Base-by-base conservation (phyloP, 1,140 invertebrate species). In the Vollenhovia emeryi region DNA sequence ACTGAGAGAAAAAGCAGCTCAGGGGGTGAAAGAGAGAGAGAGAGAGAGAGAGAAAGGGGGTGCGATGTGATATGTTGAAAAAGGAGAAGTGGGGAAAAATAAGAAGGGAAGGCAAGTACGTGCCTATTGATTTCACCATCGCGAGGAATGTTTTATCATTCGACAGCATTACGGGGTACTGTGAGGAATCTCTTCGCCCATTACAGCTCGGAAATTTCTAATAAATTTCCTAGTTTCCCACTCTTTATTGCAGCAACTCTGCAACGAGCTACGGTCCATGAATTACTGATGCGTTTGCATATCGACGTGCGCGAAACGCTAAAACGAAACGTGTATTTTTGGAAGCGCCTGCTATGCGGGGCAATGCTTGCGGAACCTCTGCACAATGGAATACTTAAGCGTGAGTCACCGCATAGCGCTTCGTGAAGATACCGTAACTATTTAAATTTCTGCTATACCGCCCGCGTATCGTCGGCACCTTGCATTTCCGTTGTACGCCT, bases 231-330 rank as follows among this genome's bases (percentile, higher is more conserved):
- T 15, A 43, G 78, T 71, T 71, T 69, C 30, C 66, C 45, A 45
- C 36, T 43, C 48, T 57, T 45, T 73, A 45, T 82, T 36, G 50
- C 21, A n/a, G 62, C 30, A 40, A 55, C 33, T 69, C 45, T 21
- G 24, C 64, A 36, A 60, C 60, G 27, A 50, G 48, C 78, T 40
- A 73, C 66, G 66, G 30, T 30, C 66, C 66, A 82, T 57, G 78
- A 82, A 82, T 82, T 82, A 82, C 66, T 45, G 52, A 82, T 82
- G 78, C 50, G 50, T 82, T 82, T 60, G 50, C 66, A 82, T 82
- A 82, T 82, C 50, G 66, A 82, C 50, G 78, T 71, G 78, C 64
- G 64, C 66, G 50, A 73, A 71, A 71, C 64, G 62, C 64, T 40
- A 21, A 57, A 80, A 60, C 66, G 66, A 57, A 73, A 73, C 24